phyloP scores from a whole-genome alignment of 2,888 invertebrate genomes.

The Ptychoptera albimana region DNA sequence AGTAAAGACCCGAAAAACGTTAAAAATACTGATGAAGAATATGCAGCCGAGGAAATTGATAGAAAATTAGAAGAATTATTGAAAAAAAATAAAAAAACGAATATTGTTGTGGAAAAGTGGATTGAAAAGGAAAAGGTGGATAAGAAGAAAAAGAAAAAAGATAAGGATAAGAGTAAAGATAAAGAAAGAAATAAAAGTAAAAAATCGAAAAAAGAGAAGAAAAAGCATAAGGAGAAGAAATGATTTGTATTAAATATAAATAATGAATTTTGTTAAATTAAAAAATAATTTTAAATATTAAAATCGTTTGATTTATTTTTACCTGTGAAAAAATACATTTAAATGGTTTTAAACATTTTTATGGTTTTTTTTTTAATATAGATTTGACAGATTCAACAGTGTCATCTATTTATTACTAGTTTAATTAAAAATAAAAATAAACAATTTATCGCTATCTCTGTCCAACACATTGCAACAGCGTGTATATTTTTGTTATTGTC shows the following conservation, averaged over 20 bases:
- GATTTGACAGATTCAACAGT: too few species aligned
- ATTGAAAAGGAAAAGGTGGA: conserved; percentile 13
- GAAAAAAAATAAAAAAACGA: conserved; percentile 9
- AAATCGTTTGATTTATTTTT: too few species aligned
- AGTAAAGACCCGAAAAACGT: not conserved
- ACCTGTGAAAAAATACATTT: too few species aligned
- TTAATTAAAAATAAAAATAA: too few species aligned
- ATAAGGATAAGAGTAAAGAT: conserved; percentile 8
- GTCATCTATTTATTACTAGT: too few species aligned
- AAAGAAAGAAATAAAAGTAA: conserved; percentile 11
- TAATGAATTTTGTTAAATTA: too few species aligned
- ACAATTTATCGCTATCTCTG: too few species aligned
- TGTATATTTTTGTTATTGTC: too few species aligned
- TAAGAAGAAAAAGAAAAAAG: conserved; percentile 8
- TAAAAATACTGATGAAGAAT: not conserved
- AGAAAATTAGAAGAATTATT: not conserved
- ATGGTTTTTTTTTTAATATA: too few species aligned
- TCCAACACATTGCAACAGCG: too few species aligned
- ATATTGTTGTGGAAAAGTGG: conserved; percentile 16
- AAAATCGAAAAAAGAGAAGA: conserved; percentile 12
- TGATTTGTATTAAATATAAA: not conserved
- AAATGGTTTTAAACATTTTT: too few species aligned
- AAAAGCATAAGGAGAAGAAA: conserved; percentile 1
- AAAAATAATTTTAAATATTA: too few species aligned
- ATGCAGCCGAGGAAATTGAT: not conserved